Base-by-base conservation (phyloP, 1,140 invertebrate genomes). In the Sipha flava region DNA sequence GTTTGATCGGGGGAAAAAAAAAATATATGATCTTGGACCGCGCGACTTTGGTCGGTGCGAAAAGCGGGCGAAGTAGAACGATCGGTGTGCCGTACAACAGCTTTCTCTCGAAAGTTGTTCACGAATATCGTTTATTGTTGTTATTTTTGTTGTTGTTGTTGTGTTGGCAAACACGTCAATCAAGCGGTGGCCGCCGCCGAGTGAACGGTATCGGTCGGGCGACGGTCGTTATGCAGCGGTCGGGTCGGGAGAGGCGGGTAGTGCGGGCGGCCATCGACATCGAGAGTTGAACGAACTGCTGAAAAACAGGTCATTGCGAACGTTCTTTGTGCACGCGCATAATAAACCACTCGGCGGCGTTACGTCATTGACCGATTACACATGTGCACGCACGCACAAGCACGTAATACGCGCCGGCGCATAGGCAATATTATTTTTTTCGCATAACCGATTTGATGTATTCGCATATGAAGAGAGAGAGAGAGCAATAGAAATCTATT, bases 251-350 rank as follows among this genome's bases (percentile, higher is more conserved):
- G 45, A 57, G 45, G 64, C 49, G 81, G 47, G 62, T 3, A 47
- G 52, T n/a, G 64, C 79, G 80, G 81, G 81, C 81, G 57, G 81
- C 81, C 81, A 81, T 79, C 68, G 62, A 68, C 81, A 64, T 79
- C 62, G 73, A 54, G 72, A 70, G 72, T 66, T 70, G 62, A 70
- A 80, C 79, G 62, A 66, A 79, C 80, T 77, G 73, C 73, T 70
- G 43, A 54, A 77, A 77, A 77, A 59, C 73, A 77, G 73, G 73
- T 77, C 73, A 77, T 77, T 77, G 73, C 34, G 73, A 77, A 34
- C 21, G 73, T 57, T 77, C 73, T 77, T 77, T 77, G 73, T 77
- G 49, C 40, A 29, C 16, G 49, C 70, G 47, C 73, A 77, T 77
- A 77, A 77, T 40, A 77, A 77, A 77, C 66, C 66, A 70, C 73